phyloP scores from a whole-genome alignment of 1,140 invertebrate species.

The Drosophila sulfurigaster region DNA sequence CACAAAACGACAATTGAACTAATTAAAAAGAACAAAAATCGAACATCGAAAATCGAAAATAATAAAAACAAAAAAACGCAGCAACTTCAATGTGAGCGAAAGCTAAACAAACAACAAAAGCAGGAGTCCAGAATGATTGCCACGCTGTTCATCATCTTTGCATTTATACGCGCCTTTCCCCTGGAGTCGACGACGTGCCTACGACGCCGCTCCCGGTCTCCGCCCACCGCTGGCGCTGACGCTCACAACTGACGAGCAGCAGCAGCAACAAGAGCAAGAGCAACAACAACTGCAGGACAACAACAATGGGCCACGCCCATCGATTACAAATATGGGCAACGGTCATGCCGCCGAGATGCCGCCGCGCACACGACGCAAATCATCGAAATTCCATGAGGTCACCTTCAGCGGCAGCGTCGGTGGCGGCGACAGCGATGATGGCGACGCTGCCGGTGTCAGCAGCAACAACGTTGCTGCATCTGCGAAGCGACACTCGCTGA shows the following conservation, averaged over 20 bases:
- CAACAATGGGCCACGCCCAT: slow-evolving; percentile 57
- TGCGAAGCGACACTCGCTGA: slow-evolving; percentile 61
- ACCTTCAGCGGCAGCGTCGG: slow-evolving; percentile 81
- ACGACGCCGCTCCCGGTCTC: slow-evolving; percentile 34
- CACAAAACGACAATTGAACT: slow-evolving; percentile 6
- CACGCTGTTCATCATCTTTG: slow-evolving; percentile 84
- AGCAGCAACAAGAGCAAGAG: slow-evolving; percentile 16
- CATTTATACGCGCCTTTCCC: slow-evolving; percentile 84
- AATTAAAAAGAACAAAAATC: slow-evolving; percentile 9
- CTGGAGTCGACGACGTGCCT: slow-evolving; percentile 71
- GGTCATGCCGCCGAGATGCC: slow-evolving; percentile 42
- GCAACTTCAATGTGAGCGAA: not conserved
- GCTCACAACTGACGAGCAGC: slow-evolving; percentile 27
- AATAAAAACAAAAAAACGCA: slow-evolving; percentile 12
- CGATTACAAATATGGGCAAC: slow-evolving; percentile 55
- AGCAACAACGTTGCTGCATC: not conserved
- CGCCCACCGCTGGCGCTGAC: slow-evolving; percentile 55
- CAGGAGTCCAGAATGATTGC: slow-evolving; percentile 69
- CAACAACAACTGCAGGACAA: slow-evolving; percentile 51
- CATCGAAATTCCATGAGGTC: slow-evolving; percentile 79
- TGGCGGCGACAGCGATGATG: slow-evolving; percentile 73
- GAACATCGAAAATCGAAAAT: slow-evolving; percentile 4
- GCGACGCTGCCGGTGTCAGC: slow-evolving; percentile 8
- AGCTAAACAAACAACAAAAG: too few species aligned
- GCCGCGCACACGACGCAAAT: slow-evolving; percentile 66